Base-by-base conservation (phyloP, 92 coral and sea anemone genomes). In the Phenganax subtilis region DNA sequence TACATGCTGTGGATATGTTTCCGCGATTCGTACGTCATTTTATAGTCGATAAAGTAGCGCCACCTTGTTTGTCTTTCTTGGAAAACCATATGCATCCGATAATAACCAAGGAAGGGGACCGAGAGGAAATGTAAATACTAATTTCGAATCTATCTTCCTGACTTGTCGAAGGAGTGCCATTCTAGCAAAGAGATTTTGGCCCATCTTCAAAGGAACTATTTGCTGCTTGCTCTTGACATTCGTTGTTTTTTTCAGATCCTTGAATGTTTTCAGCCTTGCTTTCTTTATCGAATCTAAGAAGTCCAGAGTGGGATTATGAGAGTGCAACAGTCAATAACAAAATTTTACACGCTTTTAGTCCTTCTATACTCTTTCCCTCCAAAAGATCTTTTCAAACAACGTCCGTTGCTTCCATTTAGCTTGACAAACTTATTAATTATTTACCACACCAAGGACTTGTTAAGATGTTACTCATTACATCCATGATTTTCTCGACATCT, bases 1-100 rank as follows among this genome's bases (percentile, higher is more conserved):
- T 20, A 20, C 62, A 57, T 16, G 10, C 0, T 57, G 62, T 57
- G 62, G 16, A 16, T 16, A 10, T 16, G 62, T 16, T 10, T 57
- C 62, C 47, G 81, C 72, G 47, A 76, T 44, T 15, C 29, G 81
- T 12, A 76, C 64, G 37, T 76, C 72, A 29, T 76, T 76, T 44
- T 76, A 51, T n/a, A 76, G 81, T 29, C 25, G 31, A 4, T 37
- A 6, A 6, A 54, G 64, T 44, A 76, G 66, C n/a, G 81, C 75
- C 20, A 67, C 81, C 63, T 56, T 76, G 81, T 76, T 76, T 17
- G 81, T 76, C 60, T 76, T 76, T 53, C 81, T 8, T 16, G 81
- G 81, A 44, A 76, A 57, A 10, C 62, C 62, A 16, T 10, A 57
- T 57, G 10, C 62, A 10, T 0, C 11, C 16, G 62, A 10, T 16